Conservation (phyloP, 1,140 invertebrate species). For the Charaxes varanes region DNA sequence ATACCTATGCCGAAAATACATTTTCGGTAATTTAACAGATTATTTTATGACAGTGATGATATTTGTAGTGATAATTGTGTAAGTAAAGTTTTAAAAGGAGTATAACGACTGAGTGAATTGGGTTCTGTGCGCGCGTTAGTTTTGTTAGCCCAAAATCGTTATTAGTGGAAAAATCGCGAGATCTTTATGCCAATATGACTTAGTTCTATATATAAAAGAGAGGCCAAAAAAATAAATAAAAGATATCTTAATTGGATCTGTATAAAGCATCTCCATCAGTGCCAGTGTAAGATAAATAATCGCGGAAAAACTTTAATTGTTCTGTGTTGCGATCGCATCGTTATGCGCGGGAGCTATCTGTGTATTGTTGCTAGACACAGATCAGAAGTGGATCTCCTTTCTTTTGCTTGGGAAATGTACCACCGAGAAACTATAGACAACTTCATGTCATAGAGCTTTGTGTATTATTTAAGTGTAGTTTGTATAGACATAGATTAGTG, state of each 20-base stretch:
- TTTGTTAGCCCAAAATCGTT: too few species aligned
- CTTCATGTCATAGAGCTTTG: neutral
- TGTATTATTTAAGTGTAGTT: neutral
- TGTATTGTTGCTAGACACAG: constrained; percentile 47
- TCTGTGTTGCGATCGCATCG: constrained; percentile 29
- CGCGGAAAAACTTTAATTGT: constrained; percentile 37
- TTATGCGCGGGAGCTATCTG: constrained; percentile 23
- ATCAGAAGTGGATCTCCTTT: constrained; percentile 55
- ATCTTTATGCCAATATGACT: neutral
- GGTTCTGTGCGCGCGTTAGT: too few species aligned
- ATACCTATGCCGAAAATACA: too few species aligned
- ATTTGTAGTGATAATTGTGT: too few species aligned
- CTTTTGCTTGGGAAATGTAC: constrained; percentile 58
- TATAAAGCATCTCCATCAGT: constrained; percentile 4
- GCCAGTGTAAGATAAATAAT: constrained; percentile 12
- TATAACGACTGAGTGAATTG: too few species aligned
- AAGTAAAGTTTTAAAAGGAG: too few species aligned
- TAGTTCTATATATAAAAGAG: constrained; percentile 1
- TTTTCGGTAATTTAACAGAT: too few species aligned
- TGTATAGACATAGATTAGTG: neutral
- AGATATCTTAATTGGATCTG: constrained; percentile 20
- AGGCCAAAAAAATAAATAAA: constrained; percentile 3
- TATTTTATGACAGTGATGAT: too few species aligned
- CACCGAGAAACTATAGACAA: constrained; percentile 16
- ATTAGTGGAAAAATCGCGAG: neutral